Evolutionary conservation across 92 coral and sea anemone species (phyloP).

Genomic region (Isaurus tuberculatus): DNA sequence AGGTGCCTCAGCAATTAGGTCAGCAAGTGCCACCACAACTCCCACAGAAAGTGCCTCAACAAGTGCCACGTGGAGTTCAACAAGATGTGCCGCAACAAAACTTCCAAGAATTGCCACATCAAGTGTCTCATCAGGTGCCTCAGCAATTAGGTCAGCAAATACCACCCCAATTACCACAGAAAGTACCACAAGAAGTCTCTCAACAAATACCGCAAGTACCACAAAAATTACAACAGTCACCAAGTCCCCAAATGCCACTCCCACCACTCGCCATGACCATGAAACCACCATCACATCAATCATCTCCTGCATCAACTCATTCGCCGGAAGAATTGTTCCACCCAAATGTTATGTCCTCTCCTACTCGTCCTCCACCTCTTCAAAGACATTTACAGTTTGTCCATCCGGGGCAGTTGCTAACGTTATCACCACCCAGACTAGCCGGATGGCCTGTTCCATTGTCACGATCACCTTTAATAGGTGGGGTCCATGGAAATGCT

Average conservation of each 20-base stretch:
- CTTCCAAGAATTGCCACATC: neutral
- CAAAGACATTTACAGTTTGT: conserved; percentile 30
- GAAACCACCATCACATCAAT: neutral
- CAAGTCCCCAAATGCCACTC: neutral
- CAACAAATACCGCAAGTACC: too few relatives aligned
- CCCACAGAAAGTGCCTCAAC: too few relatives aligned
- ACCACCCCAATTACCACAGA: too few relatives aligned
- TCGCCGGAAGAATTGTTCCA: neutral
- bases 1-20: too few relatives aligned
- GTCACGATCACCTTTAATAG: neutral
- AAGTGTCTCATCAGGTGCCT: neutral
- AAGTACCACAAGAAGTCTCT: too few relatives aligned
- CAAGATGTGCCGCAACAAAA: too few relatives aligned
- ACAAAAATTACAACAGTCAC: too few relatives aligned
- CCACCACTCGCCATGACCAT: neutral
- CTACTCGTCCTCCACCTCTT: conserved; percentile 9
- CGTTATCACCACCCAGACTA: conserved; percentile 3
- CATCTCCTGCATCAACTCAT: conserved; percentile 3
- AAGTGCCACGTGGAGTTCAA: too few relatives aligned
- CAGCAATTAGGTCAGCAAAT: too few relatives aligned
- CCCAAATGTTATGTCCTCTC: neutral
- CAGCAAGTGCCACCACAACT: too few relatives aligned
- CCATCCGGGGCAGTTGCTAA: neutral
- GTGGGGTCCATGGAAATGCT: neutral
- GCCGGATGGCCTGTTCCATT: conserved; percentile 18